Percentiles rank a stretch among this genome's conserved stretches.
phyloP scores from a whole-genome alignment of 2,888 invertebrate species.

The Chrysotoxum bicinctum region DNA sequence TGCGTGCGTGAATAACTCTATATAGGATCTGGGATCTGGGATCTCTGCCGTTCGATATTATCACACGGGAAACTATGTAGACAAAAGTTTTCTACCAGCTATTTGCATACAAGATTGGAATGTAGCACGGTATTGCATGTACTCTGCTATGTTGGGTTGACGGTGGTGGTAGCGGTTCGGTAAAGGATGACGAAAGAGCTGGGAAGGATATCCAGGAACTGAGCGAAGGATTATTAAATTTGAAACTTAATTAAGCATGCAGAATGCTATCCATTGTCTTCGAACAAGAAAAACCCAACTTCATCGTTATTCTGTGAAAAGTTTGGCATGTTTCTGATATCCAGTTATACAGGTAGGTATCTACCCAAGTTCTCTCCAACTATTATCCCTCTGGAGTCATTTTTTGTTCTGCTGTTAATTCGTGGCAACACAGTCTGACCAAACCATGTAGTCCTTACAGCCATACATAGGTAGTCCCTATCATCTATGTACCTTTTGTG shows the following conservation, averaged over 20 bases:
- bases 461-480: neutral
- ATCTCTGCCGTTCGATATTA: slow-evolving; percentile 21
- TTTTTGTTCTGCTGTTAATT: slow-evolving; percentile 13
- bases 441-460: neutral
- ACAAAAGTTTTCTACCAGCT: slow-evolving; percentile 60
- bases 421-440: slow-evolving; percentile 36
- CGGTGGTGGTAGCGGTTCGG: neutral
- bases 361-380: neutral
- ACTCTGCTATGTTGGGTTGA: neutral
- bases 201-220: slow-evolving; percentile 8
- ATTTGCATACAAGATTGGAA: slow-evolving; percentile 67
- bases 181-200: neutral
- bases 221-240: slow-evolving; percentile 60
- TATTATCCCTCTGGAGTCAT: neutral
- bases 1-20: slow-evolving; percentile 12
- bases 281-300: slow-evolving; percentile 25
- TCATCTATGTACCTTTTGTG: neutral
- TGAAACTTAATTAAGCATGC: slow-evolving; percentile 70
- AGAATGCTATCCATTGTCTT: slow-evolving; percentile 54
- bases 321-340: slow-evolving; percentile 47
- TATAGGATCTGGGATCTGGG: neutral
- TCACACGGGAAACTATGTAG: slow-evolving; percentile 63
- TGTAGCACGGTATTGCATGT: slow-evolving; percentile 35
- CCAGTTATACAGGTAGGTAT: neutral
- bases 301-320: slow-evolving; percentile 48